Base-by-base conservation (phyloP, 2,888 invertebrate genomes). In the Adela reaumurella region DNA sequence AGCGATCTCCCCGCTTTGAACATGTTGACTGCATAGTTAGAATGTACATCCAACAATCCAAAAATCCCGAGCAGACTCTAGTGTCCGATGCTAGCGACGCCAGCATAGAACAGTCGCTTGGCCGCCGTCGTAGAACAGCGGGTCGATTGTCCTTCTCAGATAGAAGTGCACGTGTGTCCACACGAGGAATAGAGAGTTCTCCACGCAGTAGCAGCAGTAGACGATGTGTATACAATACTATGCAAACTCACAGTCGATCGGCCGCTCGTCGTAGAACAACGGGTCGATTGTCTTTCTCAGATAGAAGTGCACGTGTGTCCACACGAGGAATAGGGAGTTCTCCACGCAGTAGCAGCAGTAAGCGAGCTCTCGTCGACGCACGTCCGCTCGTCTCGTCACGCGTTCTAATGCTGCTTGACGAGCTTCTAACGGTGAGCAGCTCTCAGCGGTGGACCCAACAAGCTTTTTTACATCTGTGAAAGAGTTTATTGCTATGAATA, bases 141-240 rank as follows among this genome's bases (percentile, higher is more conserved):
- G 62, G 17, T 84, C 81, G 48, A 84, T 79, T 0, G 85, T 81
- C 55, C 83, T 81, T 48, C 85, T 70, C 69, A 89, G 83, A 60
- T 87, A 88, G 60, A 85, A 86, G 57, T 89, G 85, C 47, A 90
- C 68, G 68, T 90, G 90, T 47, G 86, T 83, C 91, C 91, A 91
- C 53, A 92, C 74, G 52, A 92, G 79, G 61, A 89, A 88, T 48
- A 90, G 69, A 57, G 87, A 84, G 56, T 86, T 84, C 62, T 90
- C 88, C 18, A 88, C 83, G 49, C 89, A 86, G 60, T 24, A 24
- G 24, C 24, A 8, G 5, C 4, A 6, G 24, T 24, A 24, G 24
- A 4, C 5, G 24, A 24, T 8, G 8, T 6, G 24, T 4, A 24
- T 8, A 24, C 24, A 24, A 24, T 8, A 24, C 5, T 6, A 4